Base-by-base conservation (phyloP, 2,797 vertebrate species). In the Pteropus rufus region DNA sequence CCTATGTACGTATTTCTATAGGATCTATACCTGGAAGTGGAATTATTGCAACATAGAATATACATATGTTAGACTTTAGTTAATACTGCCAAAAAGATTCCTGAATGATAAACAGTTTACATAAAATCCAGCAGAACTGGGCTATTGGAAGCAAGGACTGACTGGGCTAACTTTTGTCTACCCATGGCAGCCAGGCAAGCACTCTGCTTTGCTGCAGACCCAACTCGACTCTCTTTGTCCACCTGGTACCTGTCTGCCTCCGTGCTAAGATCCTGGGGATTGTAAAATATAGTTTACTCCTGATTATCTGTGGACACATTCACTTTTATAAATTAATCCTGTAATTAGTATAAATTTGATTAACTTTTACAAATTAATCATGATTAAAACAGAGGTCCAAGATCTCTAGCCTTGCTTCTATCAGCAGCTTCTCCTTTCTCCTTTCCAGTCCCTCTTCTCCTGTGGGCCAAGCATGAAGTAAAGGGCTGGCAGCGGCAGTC, bases 121-220 rank as follows among this genome's bases (percentile, higher is more conserved):
- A 16, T 49, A 29, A 65, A 23, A 24, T 31, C 56, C 3, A 19
- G 7, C 11, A 7, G 23, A 39, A 6, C 11, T 6, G 3, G n/a
- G 29, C 31, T 31, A 3, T 6, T 4, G 0, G 1, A 70, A 19
- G 44, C 34, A 6, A 10, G 2, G 5, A 0, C 2, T 2, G 36
- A 2, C 2, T 1, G 11, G 10, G 19, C 36, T 46, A 2, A 12
- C 2, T 0, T 7, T 19, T 1, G 49, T 19, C 5, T 2, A 10
- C 16, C 5, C 0, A 2, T 24, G 11, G 7, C 29, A 36, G 34
- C 2, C n/a, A 49, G 7, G 9, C 15, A 1, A 5, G 0, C 2
- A 2, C 10, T 21, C 14, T n/a, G 19, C 49, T 76, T 26, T 54
- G 52, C 46, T 3, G 8, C 23, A 16, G 18, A 8, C 10, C 1